These are phyloP conservation scores for Perithous albicinctus DNA, from an alignment of 2,888 invertebrate species.

Conservation along the genomic window DNA sequence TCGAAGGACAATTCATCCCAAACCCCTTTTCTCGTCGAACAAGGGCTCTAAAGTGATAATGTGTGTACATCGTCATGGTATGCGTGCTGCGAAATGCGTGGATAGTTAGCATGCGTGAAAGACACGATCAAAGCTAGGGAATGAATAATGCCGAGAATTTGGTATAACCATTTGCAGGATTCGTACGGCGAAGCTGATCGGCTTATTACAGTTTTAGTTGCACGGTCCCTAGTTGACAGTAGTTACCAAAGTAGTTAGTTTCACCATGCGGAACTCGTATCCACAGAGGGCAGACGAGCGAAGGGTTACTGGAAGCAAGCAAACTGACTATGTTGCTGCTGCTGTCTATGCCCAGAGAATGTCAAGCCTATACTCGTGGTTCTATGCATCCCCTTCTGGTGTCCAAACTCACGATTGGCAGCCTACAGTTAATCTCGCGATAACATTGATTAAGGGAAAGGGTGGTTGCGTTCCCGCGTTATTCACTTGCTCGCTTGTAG, in stretches of 20 bases:
- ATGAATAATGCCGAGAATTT: conserved; percentile 19
- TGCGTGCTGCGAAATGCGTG: conserved; percentile 7
- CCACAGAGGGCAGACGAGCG: not conserved
- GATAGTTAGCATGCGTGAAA: conserved; percentile 48
- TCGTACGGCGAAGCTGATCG: conserved; percentile 5
- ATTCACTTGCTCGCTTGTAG: conserved; percentile 24
- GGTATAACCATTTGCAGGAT: not conserved
- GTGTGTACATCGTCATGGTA: conserved; percentile 20
- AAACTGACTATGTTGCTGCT: not conserved
- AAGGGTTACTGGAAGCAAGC: conserved; percentile 11
- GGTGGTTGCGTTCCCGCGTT: conserved; percentile 56
- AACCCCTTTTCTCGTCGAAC: conserved; percentile 19
- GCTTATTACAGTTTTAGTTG: not conserved
- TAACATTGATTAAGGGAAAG: conserved; percentile 78
- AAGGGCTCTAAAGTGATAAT: conserved; percentile 39
- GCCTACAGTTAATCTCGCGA: conserved; percentile 74
- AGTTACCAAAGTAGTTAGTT: conserved; percentile 5
- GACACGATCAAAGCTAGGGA: conserved; percentile 24
- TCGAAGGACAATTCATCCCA: not conserved
- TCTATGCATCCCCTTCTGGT: conserved; percentile 7
- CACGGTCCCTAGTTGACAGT: not conserved
- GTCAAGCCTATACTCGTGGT: conserved; percentile 31
- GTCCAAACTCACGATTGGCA: conserved; percentile 63
- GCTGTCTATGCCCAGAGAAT: conserved; percentile 27
- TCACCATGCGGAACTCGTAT: conserved; percentile 6